Conservation (phyloP, 2,113 vertebrate genomes). For the Chauna torquata region DNA sequence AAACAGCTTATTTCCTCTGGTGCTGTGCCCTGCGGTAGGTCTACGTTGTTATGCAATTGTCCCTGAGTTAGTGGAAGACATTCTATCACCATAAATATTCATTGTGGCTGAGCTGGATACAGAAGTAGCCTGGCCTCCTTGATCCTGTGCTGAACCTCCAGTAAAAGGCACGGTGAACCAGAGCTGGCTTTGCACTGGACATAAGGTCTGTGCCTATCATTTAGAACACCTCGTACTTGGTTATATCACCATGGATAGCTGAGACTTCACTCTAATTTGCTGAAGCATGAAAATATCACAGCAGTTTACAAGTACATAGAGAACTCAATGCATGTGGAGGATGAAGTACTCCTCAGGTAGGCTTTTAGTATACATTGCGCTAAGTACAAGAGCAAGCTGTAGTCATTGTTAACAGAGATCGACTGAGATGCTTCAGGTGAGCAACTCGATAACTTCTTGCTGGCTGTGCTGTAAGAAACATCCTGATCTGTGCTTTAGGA, state of each 20-base stretch:
- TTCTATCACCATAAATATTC: neutral
- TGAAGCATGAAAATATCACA: neutral
- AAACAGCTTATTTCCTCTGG: neutral
- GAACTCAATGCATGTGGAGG: neutral
- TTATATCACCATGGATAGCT: neutral
- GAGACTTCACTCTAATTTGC: neutral
- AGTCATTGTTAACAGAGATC: neutral
- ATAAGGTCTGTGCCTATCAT: rapidly evolving
- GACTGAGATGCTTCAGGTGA: neutral
- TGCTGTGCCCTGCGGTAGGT: neutral
- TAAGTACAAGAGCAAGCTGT: neutral
- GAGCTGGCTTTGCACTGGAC: neutral
- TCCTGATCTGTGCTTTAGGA: neutral
- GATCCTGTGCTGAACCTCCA: neutral
- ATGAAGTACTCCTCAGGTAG: neutral
- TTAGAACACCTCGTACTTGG: neutral
- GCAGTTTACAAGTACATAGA: rapidly evolving
- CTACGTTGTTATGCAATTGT: neutral
- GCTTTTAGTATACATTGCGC: neutral
- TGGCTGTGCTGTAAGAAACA: neutral
- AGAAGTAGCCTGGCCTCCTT: neutral
- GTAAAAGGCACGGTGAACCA: neutral
- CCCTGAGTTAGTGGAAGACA: neutral
- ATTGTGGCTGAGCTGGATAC: neutral
- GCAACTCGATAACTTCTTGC: neutral